Evolutionary conservation across 2,888 invertebrate species (phyloP), one percentile per base, ranked within the genome.

Genomic region (Microctonus hyperodae): DNA sequence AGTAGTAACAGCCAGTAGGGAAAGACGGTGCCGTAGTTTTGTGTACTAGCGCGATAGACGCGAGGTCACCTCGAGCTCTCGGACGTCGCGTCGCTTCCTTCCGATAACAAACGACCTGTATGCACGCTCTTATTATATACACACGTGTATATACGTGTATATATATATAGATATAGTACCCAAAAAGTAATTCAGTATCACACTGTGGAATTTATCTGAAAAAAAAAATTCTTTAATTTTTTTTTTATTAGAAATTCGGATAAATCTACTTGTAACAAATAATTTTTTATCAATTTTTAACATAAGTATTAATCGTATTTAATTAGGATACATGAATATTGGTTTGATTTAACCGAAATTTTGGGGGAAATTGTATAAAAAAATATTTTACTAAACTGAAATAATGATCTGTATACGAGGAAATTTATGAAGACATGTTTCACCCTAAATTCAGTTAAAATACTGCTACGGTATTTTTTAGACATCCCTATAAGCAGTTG

Each of bases 91-190:
- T 70, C 65, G 69, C 75, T 75, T 73, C 71, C 73, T 75, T 75
- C 72, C 71, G 73, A 74, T 74, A 77, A 75, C 75, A 72, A 74
- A 75, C 72, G 72, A 74, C 73, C 74, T 65, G 64, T 67, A 68
- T 69, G 71, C 75, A 73, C 74, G 77, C 74, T 72, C 69, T 53
- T 57, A 44, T 44, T 44, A 16, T 44, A 16, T 16, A 44, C 16
- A 44, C 16, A 44, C 9, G 16, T 37, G n/a, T 44, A 44, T 28
- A 28, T 28, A 28, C 7, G 7, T 28, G 7, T 28, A 28, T 28
- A 28, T 5, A 28, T 28, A 28, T 28, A 28, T 28, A 28, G 3
- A 28, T 28, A 28, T 5, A 44, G 4, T 6, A 44, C 16, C 7
- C 16, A 16, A 7, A 7, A 44, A 16, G 3, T 16, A 16, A 44